Base-by-base conservation (phyloP, 2,113 vertebrate genomes). In the Bufo bufo region DNA sequence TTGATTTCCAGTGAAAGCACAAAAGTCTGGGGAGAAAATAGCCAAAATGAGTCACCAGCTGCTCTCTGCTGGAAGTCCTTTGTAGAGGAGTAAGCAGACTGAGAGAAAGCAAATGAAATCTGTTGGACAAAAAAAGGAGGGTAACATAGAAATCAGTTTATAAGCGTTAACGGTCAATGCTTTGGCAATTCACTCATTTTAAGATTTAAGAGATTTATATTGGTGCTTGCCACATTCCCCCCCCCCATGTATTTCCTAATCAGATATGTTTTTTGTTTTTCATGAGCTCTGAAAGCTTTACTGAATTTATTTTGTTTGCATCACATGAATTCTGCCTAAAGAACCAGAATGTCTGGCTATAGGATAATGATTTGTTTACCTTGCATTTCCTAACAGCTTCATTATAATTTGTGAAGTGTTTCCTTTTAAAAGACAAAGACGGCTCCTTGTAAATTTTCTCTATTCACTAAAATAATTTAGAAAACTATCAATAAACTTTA, bases 11-110 rank as follows among this genome's bases (percentile, higher is more conserved):
- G 90, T 93, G 93, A 96, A 95, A 95, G 91, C 91, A 82, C 45
- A 79, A 56, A 85, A 90, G 91, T 90, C 89, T 91, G 88, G 90
- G 92, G 33, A 94, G 94, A 95, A 95, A 91, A 91, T 91, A 91
- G 96, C 95, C 95, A 96, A 93, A 92, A 90, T 0, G 85, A 91
- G 90, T 87, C 92, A 95, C 95, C 95, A 96, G 94, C 95, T 96
- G 94, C 92, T 96, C 94, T 91, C 93, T 92, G 94, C 92, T 95
- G 94, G 95, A 95, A 93, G 90, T 91, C 93, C 92, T 95, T 96
- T 96, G 94, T 96, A 92, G 91, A 92, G 86, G 63, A 91, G 83
- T 87, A 82, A 92, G 91, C 91, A 89, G 85, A 91, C 89, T 84
- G 82, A 79, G 90, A 89, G 69, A 72, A 90, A 87, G 85, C 87